Conservation (phyloP, 2,888 invertebrate species). For the Drosophila pegasa region DNA sequence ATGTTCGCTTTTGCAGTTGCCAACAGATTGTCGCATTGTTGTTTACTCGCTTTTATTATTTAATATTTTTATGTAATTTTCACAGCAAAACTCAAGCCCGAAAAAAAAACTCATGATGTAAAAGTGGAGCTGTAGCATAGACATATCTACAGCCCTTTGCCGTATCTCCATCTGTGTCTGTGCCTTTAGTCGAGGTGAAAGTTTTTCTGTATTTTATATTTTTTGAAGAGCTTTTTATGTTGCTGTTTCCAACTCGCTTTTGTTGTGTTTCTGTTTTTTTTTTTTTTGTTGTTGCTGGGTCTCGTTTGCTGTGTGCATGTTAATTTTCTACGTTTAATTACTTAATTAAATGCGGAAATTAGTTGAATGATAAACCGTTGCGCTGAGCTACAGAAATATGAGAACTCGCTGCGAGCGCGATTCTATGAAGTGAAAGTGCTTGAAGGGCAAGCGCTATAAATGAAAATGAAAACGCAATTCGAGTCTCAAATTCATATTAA, state of each 20-base stretch:
- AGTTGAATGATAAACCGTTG: slow-evolving; percentile 48
- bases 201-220: slow-evolving; percentile 51
- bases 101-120: slow-evolving; percentile 42
- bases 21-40: slow-evolving; percentile 27
- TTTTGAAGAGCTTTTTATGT: slow-evolving; percentile 33
- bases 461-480: slow-evolving; percentile 25
- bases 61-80: slow-evolving; percentile 54
- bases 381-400: slow-evolving; percentile 38
- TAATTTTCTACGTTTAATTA: slow-evolving; percentile 62
- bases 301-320: slow-evolving; percentile 23
- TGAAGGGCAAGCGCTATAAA: slow-evolving; percentile 33
- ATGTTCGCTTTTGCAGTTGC: slow-evolving; percentile 35
- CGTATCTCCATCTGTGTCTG: slow-evolving; percentile 18
- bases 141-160: slow-evolving; percentile 13
- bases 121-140: slow-evolving; percentile 5
- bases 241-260: slow-evolving; percentile 30
- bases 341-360: slow-evolving; percentile 74
- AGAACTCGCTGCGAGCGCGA: slow-evolving; percentile 29
- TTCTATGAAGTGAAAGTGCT: slow-evolving; percentile 54
- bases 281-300: not conserved
- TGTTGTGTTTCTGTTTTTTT: too few species aligned
- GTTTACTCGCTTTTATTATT: slow-evolving; percentile 35
- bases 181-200: slow-evolving; percentile 54
- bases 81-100: slow-evolving; percentile 18
- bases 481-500: slow-evolving; percentile 2